These are phyloP conservation scores for Frieseomelitta varia DNA, from an alignment of 1,140 invertebrate genomes.

Conservation along the genomic window DNA sequence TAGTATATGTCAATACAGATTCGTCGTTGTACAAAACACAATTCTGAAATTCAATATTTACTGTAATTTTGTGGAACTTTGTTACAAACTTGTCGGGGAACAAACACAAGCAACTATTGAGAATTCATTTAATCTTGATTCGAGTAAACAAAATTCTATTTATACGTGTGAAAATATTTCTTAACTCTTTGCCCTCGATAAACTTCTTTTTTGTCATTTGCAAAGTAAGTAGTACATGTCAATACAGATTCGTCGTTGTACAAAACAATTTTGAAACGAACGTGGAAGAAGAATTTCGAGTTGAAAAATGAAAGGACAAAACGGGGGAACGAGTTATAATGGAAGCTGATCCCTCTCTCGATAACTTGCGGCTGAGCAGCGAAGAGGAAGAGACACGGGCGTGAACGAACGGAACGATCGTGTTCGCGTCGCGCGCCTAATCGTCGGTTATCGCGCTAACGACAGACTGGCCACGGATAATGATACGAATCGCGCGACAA, in stretches of 20 bases:
- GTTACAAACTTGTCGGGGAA: too few relatives aligned
- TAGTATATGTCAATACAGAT: too few relatives aligned
- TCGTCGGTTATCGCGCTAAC: conserved; percentile 62
- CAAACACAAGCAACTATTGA: too few relatives aligned
- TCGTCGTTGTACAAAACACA: too few relatives aligned
- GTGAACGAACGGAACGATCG: conserved; percentile 34
- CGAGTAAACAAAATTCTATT: too few relatives aligned
- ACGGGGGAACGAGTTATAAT: conserved; percentile 16
- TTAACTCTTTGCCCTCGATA: too few relatives aligned
- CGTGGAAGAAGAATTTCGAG: neutral
- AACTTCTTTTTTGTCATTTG: too few relatives aligned
- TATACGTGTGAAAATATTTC: too few relatives aligned
- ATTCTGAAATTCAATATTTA: too few relatives aligned
- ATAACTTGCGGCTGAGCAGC: neutral
- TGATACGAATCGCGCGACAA: conserved; percentile 57
- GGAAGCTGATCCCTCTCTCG: neutral
- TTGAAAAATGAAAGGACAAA: neutral
- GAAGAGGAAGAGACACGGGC: conserved; percentile 6
- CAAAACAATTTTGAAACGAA: neutral
- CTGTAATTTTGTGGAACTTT: too few relatives aligned
- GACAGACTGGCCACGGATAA: conserved; percentile 48
- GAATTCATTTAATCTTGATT: too few relatives aligned
- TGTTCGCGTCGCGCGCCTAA: conserved; percentile 53
- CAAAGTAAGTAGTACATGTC: too few relatives aligned
- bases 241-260: neutral